A percentile compares a stretch with the other conserved stretches of the same genome.
These are phyloP conservation scores for Pediacus dermestoides DNA, from an alignment of 2,888 invertebrate genomes.

Conservation along the genomic window DNA sequence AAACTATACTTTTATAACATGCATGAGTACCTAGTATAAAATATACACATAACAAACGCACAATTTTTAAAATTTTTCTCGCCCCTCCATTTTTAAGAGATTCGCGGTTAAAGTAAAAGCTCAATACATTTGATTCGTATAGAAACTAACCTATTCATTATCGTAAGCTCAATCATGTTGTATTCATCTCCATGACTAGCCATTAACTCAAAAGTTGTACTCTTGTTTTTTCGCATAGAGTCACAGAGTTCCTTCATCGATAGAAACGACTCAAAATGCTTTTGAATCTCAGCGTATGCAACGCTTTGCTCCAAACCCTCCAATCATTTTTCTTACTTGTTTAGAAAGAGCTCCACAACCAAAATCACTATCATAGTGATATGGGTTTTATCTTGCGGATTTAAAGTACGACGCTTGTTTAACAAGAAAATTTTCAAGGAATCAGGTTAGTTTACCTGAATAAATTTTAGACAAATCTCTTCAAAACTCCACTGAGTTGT, in stretches of 20 bases:
- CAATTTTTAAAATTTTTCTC: too few relatives aligned
- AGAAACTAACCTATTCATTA: too few relatives aligned
- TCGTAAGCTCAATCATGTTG: slow-evolving; percentile 83
- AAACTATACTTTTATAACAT: too few relatives aligned
- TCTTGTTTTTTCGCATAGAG: slow-evolving; percentile 77
- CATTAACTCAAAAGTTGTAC: slow-evolving; percentile 85
- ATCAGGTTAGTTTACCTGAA: slow-evolving; percentile 71
- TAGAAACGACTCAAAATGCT: slow-evolving; percentile 76
- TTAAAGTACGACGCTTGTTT: slow-evolving; percentile 68
- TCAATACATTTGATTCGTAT: too few relatives aligned
- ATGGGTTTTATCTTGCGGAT: slow-evolving; percentile 76
- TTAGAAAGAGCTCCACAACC: slow-evolving; percentile 89
- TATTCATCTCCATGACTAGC: slow-evolving; percentile 92
- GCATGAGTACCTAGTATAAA: too few relatives aligned
- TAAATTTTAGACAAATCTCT: slow-evolving; percentile 87
- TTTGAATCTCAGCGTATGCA: slow-evolving; percentile 61
- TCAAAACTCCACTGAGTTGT: slow-evolving; percentile 91
- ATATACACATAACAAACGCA: too few relatives aligned
- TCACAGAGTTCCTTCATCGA: slow-evolving; percentile 67
- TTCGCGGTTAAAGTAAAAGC: too few relatives aligned
- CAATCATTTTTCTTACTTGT: slow-evolving; percentile 71
- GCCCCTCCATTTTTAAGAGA: too few relatives aligned
- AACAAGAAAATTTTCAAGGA: slow-evolving; percentile 86
- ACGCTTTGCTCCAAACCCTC: slow-evolving; percentile 44
- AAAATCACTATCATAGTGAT: slow-evolving; percentile 92